Conservation (phyloP, 1,140 invertebrate species). For the Pogonognathellus flavescens region DNA sequence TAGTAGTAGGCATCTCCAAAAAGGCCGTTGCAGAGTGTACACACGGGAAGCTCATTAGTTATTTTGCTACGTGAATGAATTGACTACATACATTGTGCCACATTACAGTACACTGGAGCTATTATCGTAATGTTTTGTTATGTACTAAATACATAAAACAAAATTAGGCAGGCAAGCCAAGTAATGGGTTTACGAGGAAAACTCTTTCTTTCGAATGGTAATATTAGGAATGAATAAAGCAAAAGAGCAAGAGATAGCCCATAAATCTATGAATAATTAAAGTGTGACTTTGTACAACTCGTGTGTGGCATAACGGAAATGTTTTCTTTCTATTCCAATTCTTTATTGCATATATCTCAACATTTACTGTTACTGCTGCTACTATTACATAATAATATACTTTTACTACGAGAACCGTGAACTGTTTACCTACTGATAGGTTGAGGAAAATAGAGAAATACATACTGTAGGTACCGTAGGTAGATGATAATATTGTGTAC, state of each 20-base stretch:
- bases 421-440: not conserved
- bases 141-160: too few relatives aligned
- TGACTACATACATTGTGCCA: too few relatives aligned
- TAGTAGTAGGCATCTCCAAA: too few relatives aligned
- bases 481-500: not conserved
- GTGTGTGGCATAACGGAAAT: not conserved
- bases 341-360: not conserved
- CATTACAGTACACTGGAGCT: too few relatives aligned
- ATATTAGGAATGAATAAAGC: not conserved
- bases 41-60: too few relatives aligned
- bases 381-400: not conserved
- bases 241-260: constrained; percentile 23
- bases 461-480: not conserved
- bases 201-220: too few relatives aligned
- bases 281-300: not conserved
- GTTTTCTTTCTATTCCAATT: not conserved
- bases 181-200: too few relatives aligned
- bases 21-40: too few relatives aligned
- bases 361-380: not conserved
- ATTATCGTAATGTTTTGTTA: too few relatives aligned
- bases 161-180: too few relatives aligned
- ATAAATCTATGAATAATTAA: constrained; percentile 46
- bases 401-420: not conserved
- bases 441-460: not conserved
- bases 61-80: too few relatives aligned